A percentile compares a stretch with the other conserved stretches of the same genome.
Conservation (phyloP, 2,888 invertebrate genomes). For the Catocala fraxini region DNA sequence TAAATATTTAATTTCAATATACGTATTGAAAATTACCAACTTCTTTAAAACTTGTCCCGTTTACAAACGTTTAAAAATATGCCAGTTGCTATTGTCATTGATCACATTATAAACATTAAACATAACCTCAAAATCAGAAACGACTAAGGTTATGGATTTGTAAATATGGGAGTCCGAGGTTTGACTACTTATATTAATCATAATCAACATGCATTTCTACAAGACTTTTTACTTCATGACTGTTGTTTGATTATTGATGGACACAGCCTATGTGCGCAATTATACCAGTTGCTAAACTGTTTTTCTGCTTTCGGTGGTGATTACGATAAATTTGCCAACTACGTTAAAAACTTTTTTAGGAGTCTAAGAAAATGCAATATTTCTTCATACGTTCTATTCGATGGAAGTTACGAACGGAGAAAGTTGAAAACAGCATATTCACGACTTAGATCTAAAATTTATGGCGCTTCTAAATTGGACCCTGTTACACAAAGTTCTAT, state of each 20-base stretch:
- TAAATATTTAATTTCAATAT: no score
- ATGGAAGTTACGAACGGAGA: conserved; percentile 92
- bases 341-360: conserved; percentile 90
- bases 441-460: conserved; percentile 88
- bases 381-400: conserved; percentile 91
- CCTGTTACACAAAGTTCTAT: conserved; percentile 84
- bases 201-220: conserved; percentile 89
- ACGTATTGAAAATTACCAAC: no score
- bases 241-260: conserved; percentile 93
- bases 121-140: neutral
- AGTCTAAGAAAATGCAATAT: conserved; percentile 91
- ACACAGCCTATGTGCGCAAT: conserved; percentile 90
- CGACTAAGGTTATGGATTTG: neutral
- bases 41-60: no score
- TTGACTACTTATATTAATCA: conserved; percentile 93
- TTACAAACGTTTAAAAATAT: no score
- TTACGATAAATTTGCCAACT: conserved; percentile 92
- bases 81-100: no score
- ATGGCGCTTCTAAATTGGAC: conserved; percentile 86
- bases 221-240: conserved; percentile 89
- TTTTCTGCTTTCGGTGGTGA: conserved; percentile 94
- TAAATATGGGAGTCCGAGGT: conserved; percentile 93
- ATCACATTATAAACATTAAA: no score
- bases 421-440: conserved; percentile 90
- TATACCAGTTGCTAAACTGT: conserved; percentile 89